Evolutionary conservation across 2,113 vertebrate species (phyloP), one percentile per base, ranked within the genome.

Genomic region (Rhinolophus sinicus): DNA sequence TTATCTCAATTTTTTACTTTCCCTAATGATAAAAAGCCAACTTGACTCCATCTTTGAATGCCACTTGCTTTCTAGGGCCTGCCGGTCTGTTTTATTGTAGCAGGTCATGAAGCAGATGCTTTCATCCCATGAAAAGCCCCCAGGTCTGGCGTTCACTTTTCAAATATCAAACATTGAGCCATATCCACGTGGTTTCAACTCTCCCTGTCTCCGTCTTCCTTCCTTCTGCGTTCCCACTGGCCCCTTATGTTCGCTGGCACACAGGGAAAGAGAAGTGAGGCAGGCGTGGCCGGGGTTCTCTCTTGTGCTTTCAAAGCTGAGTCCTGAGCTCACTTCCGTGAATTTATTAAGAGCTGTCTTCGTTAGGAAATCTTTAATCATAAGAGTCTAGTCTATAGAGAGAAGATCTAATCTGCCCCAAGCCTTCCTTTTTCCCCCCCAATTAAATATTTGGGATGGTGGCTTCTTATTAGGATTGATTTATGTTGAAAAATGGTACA

Each of bases 381-480:
- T 7, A 65, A 65, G 35, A 54, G 35, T 82, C 50, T 47, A 24
- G 28, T 80, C 21, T n/a, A 0, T 67, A 13, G 8, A 2, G 35
- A 15, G 24, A 3, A 35, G 15, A 6, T 76, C 58, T 65, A 38
- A 54, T 82, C 21, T 73, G 33, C 21, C 82, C 62, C 28, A 35
- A 24, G 14, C 35, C 18, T 44, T 24, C n/a, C 22, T 44, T 60
- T 38, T 84, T 62, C 21, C 26, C 22, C 60, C 24, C 35, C 54
- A 77, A 13, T 76, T 24, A 95, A 87, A 44, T 75, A 92, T 64
- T 73, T 52, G 65, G 73, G 35, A n/a, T 92, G 28, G n/a, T 40
- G 16, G 18, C 40, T 72, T 93, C 64, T 67, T 24, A 35, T 30
- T 40, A 64, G 30, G 44, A 73, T 15, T 85, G 78, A 76, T 33